phyloP scores from a whole-genome alignment of 1,140 invertebrate genomes.

The Popillia japonica region DNA sequence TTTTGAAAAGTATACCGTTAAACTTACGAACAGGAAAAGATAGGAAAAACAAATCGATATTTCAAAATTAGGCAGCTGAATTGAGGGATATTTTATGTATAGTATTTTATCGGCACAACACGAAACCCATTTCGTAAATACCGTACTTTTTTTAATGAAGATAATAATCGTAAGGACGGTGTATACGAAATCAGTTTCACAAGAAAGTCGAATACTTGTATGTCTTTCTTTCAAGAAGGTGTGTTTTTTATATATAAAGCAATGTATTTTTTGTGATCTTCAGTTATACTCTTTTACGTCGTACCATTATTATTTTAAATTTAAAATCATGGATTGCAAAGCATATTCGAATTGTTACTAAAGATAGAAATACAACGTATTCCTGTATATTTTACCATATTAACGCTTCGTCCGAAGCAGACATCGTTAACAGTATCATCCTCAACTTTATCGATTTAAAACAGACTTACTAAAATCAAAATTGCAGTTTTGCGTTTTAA shows the following conservation, averaged over 20 bases:
- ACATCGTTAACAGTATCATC: too few species aligned
- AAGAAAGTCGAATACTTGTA: slow-evolving; percentile 47
- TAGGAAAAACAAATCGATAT: not conserved
- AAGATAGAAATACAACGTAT: slow-evolving; percentile 50
- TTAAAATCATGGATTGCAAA: slow-evolving; percentile 55
- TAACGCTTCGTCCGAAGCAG: too few species aligned
- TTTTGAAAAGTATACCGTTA: too few species aligned
- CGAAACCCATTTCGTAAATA: slow-evolving; percentile 22
- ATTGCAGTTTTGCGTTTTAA: not conserved
- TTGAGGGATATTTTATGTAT: slow-evolving; percentile 37
- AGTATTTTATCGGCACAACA: slow-evolving; percentile 17
- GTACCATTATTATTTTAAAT: slow-evolving; percentile 49
- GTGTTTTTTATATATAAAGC: slow-evolving; percentile 46
- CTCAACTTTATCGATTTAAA: not conserved
- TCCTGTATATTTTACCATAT: slow-evolving; percentile 47
- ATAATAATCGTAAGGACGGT: not conserved
- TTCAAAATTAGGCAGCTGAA: not conserved
- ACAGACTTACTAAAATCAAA: slow-evolving; percentile 13
- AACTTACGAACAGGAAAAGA: too few species aligned
- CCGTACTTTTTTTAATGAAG: not conserved
- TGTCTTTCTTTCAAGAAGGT: slow-evolving; percentile 50
- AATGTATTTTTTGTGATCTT: slow-evolving; percentile 40
- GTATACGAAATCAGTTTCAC: not conserved
- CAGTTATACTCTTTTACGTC: slow-evolving; percentile 29
- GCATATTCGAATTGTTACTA: slow-evolving; percentile 48